Percentiles rank a stretch among this genome's conserved stretches.
These are phyloP conservation scores for Gambusia affinis DNA, from an alignment of 2,113 vertebrate species.

Conservation along the genomic window DNA sequence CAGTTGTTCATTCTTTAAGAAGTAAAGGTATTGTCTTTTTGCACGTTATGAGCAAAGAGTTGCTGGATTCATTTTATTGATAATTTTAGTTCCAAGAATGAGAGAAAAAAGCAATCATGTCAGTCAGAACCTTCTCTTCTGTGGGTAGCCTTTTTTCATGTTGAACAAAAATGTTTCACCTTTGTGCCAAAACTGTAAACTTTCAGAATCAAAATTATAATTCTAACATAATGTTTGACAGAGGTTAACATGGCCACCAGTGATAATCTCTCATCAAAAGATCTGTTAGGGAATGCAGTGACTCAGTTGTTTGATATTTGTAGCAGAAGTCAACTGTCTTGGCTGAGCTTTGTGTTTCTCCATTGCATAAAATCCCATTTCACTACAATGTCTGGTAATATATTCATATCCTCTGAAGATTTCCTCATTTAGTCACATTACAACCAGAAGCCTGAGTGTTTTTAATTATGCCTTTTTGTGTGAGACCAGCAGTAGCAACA, in stretches of 20 bases:
- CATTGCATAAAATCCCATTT: neutral
- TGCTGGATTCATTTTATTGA: neutral
- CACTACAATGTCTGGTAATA: neutral
- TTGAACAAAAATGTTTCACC: conserved; percentile 2
- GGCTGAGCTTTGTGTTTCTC: neutral
- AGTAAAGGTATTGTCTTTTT: neutral
- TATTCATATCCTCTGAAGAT: neutral
- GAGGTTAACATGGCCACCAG: neutral
- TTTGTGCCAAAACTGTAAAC: neutral
- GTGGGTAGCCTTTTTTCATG: neutral
- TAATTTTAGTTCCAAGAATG: neutral
- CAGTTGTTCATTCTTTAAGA: neutral
- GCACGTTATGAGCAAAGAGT: neutral
- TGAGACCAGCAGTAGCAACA: too few relatives aligned
- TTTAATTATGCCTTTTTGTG: too few relatives aligned
- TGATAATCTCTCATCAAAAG: neutral
- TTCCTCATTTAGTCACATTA: neutral
- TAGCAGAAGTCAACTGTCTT: neutral
- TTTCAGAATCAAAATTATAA: neutral
- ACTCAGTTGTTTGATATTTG: neutral
- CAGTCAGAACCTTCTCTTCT: neutral
- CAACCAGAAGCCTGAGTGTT: too few relatives aligned
- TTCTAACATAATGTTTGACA: neutral
- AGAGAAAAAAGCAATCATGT: neutral
- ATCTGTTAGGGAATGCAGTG: conserved; percentile 1